Evolutionary conservation across 2,888 invertebrate genomes (phyloP).

Genomic region (Dendrolimus houi): DNA sequence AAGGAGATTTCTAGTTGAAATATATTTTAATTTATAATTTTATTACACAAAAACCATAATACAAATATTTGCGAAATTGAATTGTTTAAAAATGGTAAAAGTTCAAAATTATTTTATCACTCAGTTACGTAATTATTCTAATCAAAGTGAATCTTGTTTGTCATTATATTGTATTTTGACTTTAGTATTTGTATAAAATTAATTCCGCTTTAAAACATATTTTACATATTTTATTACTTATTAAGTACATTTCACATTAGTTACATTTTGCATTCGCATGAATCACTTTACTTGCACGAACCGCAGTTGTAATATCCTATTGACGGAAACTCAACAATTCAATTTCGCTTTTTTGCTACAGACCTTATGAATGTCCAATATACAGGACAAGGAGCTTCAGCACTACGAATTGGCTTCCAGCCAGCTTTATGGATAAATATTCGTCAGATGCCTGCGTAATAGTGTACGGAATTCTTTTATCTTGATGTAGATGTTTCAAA

Average conservation of each 20-base stretch:
- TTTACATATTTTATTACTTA: background rate
- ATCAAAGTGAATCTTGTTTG: background rate
- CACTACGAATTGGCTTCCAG: constrained; percentile 59
- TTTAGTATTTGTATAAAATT: background rate
- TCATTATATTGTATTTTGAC: background rate
- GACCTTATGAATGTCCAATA: constrained; percentile 48
- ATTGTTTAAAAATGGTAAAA: constrained; percentile 32
- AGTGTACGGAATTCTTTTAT: background rate
- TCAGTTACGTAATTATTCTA: background rate
- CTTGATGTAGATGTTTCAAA: background rate
- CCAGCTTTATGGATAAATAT: constrained; percentile 51
- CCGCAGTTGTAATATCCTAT: constrained; percentile 54
- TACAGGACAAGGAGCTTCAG: constrained; percentile 58
- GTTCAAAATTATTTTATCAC: constrained; percentile 3
- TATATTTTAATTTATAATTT: background rate
- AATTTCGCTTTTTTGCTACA: constrained; percentile 73
- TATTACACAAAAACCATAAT: background rate
- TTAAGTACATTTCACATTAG: constrained; percentile 44
- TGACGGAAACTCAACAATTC: constrained; percentile 71
- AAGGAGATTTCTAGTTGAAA: no score
- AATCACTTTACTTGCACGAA: constrained; percentile 59
- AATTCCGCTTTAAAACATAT: constrained; percentile 1
- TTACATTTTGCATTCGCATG: constrained; percentile 58
- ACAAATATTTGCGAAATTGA: constrained; percentile 45
- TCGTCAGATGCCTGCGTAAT: constrained; percentile 27